Conservation (phyloP, 1,140 invertebrate genomes). For the Pomacea maculata region DNA sequence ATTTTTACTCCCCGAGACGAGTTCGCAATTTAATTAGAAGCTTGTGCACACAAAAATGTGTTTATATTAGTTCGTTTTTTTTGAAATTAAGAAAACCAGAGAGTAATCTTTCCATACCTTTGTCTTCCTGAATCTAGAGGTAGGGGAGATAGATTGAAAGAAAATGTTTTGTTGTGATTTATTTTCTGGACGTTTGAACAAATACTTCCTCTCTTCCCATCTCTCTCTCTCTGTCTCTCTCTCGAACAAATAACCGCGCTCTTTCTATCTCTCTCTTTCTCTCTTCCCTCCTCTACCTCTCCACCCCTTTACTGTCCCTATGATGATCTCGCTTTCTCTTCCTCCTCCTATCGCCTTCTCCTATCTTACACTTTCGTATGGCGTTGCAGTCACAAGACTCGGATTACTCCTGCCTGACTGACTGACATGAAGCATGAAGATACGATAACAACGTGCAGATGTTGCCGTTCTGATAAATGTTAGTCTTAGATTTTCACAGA, state of each 20-base stretch:
- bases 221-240: neutral
- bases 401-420: neutral
- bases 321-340: neutral
- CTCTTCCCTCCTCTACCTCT: neutral
- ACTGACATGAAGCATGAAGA: neutral
- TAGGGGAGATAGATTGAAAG: too few species aligned
- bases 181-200: too few species aligned
- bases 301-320: neutral
- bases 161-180: too few species aligned
- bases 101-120: too few species aligned
- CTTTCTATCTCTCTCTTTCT: constrained; percentile 1
- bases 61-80: too few species aligned
- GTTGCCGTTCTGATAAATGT: neutral
- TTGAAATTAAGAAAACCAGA: too few species aligned
- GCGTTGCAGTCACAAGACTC: too few species aligned
- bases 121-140: too few species aligned
- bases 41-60: too few species aligned
- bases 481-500: neutral
- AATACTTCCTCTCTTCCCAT: too few species aligned
- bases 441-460: neutral
- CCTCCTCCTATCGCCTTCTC: neutral
- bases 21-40: too few species aligned
- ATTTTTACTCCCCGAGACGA: too few species aligned
- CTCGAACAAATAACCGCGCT: neutral
- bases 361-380: neutral